A percentile compares a stretch with the other conserved stretches of the same genome.
These are phyloP conservation scores for Eupeodes corollae DNA, from an alignment of 1,140 invertebrate genomes.

Conservation along the genomic window DNA sequence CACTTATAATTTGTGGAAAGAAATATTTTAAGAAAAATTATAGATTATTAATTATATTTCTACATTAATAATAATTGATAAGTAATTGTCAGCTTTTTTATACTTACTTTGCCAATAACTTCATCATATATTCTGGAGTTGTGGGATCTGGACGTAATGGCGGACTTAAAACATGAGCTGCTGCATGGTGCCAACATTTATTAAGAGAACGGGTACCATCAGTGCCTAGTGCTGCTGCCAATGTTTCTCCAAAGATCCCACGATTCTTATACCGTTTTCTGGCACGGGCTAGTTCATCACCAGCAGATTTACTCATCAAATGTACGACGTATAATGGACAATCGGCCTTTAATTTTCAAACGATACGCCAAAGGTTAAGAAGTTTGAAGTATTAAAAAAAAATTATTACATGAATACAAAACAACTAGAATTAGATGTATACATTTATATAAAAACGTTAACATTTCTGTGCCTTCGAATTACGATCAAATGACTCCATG, in stretches of 20 bases:
- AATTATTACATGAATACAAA: no score
- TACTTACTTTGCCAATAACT: conserved; percentile 72
- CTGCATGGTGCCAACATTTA: neutral
- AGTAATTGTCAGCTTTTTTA: no score
- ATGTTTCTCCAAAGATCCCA: conserved; percentile 59
- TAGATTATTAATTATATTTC: no score
- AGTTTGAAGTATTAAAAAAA: no score
- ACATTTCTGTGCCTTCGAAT: no score
- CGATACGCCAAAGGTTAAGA: no score
- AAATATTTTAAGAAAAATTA: neutral
- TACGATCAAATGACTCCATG: no score
- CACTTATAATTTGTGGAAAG: conserved; percentile 42
- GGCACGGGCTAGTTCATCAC: conserved; percentile 41
- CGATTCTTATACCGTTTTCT: conserved; percentile 26
- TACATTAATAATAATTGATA: no score
- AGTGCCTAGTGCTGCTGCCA: conserved; percentile 53
- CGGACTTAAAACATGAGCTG: conserved; percentile 49
- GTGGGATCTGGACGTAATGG: conserved; percentile 54
- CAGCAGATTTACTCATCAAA: conserved; percentile 56
- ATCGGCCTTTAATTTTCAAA: no score
- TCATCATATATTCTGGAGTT: conserved; percentile 70
- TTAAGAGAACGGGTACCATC: conserved; percentile 3
- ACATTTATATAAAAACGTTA: no score
- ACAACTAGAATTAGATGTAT: no score
- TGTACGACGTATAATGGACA: conserved; percentile 53